Conservation (phyloP, 1,140 invertebrate species). For the Charaxes varanes region DNA sequence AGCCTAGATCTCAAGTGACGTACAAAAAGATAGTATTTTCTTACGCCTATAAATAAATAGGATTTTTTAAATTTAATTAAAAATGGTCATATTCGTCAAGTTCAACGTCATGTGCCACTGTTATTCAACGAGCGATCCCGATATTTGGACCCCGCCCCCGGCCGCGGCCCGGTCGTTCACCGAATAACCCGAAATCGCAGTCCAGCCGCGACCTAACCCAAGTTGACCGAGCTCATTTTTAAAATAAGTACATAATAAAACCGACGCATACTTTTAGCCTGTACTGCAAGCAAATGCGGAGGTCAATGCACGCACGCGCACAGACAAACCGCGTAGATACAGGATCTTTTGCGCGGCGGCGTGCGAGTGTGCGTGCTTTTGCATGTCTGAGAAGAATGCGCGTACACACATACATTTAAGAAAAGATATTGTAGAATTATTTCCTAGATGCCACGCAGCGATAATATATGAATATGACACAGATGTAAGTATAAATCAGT, state of each 20-base stretch:
- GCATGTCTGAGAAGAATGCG: conserved; percentile 71
- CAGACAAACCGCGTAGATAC: conserved; percentile 23
- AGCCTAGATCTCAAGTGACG: too few relatives aligned
- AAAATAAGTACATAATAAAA: conserved; percentile 73
- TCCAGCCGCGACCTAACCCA: conserved; percentile 59
- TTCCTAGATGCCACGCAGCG: conserved; percentile 62
- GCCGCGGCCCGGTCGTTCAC: conserved; percentile 18
- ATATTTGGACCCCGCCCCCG: background rate
- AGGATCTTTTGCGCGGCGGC: conserved; percentile 35
- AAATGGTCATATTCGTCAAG: too few relatives aligned
- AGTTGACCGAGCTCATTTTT: conserved; percentile 64
- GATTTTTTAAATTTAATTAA: too few relatives aligned
- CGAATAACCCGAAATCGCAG: conserved; percentile 22
- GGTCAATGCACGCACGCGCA: conserved; percentile 69
- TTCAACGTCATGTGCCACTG: too few relatives aligned
- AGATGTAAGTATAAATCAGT: conserved; percentile 15
- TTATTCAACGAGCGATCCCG: conserved; percentile 8
- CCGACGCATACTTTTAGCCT: conserved; percentile 70
- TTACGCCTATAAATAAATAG: too few relatives aligned
- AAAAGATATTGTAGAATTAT: conserved; percentile 72
- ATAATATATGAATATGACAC: conserved; percentile 40
- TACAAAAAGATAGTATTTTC: too few relatives aligned
- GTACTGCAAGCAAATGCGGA: conserved; percentile 66
- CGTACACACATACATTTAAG: conserved; percentile 53
- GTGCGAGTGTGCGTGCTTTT: conserved; percentile 58